Base-by-base conservation (phyloP, 2,888 invertebrate genomes). In the Timema podura region DNA sequence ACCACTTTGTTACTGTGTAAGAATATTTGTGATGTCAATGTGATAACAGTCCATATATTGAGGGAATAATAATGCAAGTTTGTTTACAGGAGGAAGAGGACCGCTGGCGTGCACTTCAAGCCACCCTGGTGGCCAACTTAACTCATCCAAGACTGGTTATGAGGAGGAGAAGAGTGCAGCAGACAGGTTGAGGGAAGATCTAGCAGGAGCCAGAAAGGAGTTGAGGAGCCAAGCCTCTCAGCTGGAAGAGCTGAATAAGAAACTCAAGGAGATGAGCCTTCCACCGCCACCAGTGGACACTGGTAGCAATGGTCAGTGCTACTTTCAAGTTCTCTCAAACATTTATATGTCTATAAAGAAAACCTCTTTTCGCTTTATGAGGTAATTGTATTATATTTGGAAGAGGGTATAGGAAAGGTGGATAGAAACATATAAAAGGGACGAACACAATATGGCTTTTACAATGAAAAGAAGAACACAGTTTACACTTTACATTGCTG, bases 1-100 rank as follows among this genome's bases (percentile, higher is more conserved):
- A 30, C 30, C 30, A 30, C 30, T 30, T 30, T 30, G 30, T 30
- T 30, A 30, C 30, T 30, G 30, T 30, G 30, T 30, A 30, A 30
- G 30, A 30, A 30, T 30, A 30, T 30, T 57, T 15, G 30, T 16
- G 6, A 64, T 64, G 2, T 7, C 6, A 64, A 68, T 15, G 30
- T 16, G 6, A 64, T 64, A 15, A 13, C 6, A 64, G 13, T 16
- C 44, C n/a, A 64, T 6, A 7, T 16, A 1, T 11, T 16, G 13
- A 16, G 64, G 11, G 30, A 30, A 2, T 16, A 6, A 64, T 30
- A 9, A 7, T 64, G 30, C 44, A 54, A 11, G 49, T 66, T n/a
- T 16, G n/a, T 64, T 67, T 69, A 48, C 91, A 92, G 79, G 93
- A 93, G 79, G 92, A 93, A 80, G 92, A 93, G 80, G 92, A 92